A percentile compares a stretch with the other conserved stretches of the same genome.
Conservation (phyloP, 1,140 invertebrate genomes). For the Drosophila quadrilineata region DNA sequence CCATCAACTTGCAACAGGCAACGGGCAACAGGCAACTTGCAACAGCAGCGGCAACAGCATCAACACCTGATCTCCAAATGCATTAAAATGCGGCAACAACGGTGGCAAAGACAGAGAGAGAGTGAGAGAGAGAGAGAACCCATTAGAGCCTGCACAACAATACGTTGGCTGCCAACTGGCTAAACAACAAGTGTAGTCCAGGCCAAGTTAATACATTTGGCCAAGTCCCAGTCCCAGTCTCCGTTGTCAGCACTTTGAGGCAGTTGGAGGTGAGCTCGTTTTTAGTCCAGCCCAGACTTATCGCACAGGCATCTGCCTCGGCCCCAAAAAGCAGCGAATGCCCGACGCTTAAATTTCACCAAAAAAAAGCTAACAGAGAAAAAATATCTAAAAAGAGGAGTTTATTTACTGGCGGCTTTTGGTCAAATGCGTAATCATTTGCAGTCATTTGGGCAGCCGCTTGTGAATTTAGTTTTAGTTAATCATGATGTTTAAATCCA, state of each 20-base stretch:
- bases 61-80: constrained; percentile 71
- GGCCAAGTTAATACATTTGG: constrained; percentile 23
- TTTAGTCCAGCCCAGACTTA: constrained; percentile 41
- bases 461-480: constrained; percentile 63
- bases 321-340: neutral
- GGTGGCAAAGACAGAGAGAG: neutral
- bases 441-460: constrained; percentile 58
- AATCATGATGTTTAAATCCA: constrained; percentile 73
- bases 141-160: constrained; percentile 38
- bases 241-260: constrained; percentile 43
- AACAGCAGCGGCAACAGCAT: constrained; percentile 35
- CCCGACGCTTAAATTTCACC: constrained; percentile 43
- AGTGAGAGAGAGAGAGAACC: constrained; percentile 41
- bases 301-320: constrained; percentile 35
- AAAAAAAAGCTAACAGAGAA: too few species aligned
- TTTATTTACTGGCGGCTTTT: constrained; percentile 33
- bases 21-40: constrained; percentile 23
- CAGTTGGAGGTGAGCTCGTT: constrained; percentile 61
- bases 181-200: constrained; percentile 62
- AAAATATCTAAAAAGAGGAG: too few species aligned
- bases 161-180: constrained; percentile 19
- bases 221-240: constrained; percentile 38
- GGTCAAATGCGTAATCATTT: constrained; percentile 65
- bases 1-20: constrained; percentile 50
- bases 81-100: constrained; percentile 51